These are phyloP conservation scores for Gadus chalcogrammus DNA, from an alignment of 2,113 vertebrate species.

Conservation along the genomic window DNA sequence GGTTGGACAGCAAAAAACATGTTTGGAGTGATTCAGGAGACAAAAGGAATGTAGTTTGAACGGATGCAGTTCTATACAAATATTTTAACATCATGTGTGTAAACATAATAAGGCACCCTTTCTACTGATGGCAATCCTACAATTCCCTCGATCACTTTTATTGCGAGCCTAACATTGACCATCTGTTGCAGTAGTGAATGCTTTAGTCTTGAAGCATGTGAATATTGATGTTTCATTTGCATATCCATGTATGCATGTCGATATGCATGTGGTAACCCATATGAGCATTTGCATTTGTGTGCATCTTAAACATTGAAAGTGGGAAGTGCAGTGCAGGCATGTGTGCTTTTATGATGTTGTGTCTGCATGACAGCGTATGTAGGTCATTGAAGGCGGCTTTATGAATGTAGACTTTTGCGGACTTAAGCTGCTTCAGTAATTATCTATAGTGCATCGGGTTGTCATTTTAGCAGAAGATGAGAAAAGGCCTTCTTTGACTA, in stretches of 20 bases:
- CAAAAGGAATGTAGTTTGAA: neutral
- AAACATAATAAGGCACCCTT: too few relatives aligned
- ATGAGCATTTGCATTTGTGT: neutral
- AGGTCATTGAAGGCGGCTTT: too few relatives aligned
- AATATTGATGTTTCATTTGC: neutral
- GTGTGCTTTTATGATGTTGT: slow-evolving; percentile 8
- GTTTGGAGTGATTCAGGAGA: neutral
- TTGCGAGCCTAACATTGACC: slow-evolving; percentile 16
- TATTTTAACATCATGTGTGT: too few relatives aligned
- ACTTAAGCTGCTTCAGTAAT: slow-evolving; percentile 17
- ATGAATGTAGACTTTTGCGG: too few relatives aligned
- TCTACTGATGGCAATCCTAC: slow-evolving; percentile 4
- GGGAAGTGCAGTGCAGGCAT: neutral
- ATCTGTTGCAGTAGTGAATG: slow-evolving; percentile 34
- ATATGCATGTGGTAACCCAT: neutral
- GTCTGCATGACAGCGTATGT: too few relatives aligned
- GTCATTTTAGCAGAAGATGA: neutral
- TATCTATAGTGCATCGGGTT: slow-evolving; percentile 17
- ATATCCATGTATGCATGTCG: too few relatives aligned
- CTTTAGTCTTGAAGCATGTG: slow-evolving; percentile 6
- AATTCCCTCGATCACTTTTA: slow-evolving; percentile 18
- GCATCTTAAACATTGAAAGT: neutral
- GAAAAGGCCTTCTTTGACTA: slow-evolving; percentile 28
- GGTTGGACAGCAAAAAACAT: too few relatives aligned
- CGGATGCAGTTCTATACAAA: too few relatives aligned